A percentile compares a stretch with the other conserved stretches of the same genome.
Evolutionary conservation across 1,140 invertebrate species (phyloP).

Genomic region (Zaprionus lachaisei): DNA sequence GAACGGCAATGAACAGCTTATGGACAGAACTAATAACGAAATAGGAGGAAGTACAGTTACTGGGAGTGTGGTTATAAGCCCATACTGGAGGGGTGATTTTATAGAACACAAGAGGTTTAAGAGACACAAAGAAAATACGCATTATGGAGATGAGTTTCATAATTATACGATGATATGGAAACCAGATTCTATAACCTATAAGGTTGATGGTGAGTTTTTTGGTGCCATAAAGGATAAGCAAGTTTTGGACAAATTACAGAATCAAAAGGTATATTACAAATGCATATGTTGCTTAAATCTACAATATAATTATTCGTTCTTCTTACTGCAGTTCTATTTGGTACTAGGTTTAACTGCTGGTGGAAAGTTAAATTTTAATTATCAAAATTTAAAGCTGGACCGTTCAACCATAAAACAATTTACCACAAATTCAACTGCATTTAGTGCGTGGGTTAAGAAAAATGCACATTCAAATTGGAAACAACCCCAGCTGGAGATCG

Average conservation of each 20-base stretch:
- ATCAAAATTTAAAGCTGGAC: neutral
- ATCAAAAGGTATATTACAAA: neutral
- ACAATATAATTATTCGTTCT: neutral
- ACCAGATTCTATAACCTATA: slow-evolving; percentile 84
- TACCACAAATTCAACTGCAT: fast-evolving
- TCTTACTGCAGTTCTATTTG: slow-evolving; percentile 85
- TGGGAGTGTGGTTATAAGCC: neutral
- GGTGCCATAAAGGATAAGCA: slow-evolving; percentile 41
- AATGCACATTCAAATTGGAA: neutral
- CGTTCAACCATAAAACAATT: neutral
- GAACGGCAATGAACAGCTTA: slow-evolving; percentile 10
- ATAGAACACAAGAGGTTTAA: neutral
- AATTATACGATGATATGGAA: slow-evolving; percentile 88
- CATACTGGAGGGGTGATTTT: too few species aligned
- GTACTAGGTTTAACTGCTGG: slow-evolving; percentile 53
- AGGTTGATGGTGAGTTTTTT: slow-evolving; percentile 85
- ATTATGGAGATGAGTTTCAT: slow-evolving; percentile 87
- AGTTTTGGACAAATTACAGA: neutral
- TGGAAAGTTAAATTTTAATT: slow-evolving; percentile 14
- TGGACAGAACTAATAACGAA: neutral
- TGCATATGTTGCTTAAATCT: neutral
- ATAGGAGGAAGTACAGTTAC: slow-evolving; percentile 17
- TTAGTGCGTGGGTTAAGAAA: neutral
- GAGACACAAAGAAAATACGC: neutral
- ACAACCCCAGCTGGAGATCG: slow-evolving; percentile 19